Percentiles rank a stretch among this genome's conserved stretches.
phyloP scores from a whole-genome alignment of 2,888 invertebrate species.

The Steromphala cineraria region DNA sequence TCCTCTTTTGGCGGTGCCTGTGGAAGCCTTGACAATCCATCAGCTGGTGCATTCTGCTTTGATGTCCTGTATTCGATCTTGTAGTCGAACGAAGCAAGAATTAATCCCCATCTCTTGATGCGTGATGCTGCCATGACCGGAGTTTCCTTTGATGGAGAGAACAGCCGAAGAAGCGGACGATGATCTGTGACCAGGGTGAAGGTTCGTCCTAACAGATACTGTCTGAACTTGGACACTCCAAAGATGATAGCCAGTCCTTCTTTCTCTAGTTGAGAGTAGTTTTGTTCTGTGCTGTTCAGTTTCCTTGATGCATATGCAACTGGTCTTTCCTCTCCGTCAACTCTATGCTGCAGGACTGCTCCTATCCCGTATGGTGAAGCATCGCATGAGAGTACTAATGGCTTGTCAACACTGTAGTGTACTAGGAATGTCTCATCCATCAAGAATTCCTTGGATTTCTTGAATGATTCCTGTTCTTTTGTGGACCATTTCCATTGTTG shows the following conservation, averaged over 20 bases:
- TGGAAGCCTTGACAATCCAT: too few species aligned
- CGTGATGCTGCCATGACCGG: too few species aligned
- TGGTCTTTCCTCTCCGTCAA: background rate
- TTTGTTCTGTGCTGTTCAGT: background rate
- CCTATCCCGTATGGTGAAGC: background rate
- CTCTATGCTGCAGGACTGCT: background rate
- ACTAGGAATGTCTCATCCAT: background rate
- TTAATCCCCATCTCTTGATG: too few species aligned
- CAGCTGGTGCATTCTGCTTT: too few species aligned
- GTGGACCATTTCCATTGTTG: conserved; percentile 10
- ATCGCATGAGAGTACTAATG: background rate
- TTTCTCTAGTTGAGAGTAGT: background rate
- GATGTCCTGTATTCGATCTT: too few species aligned
- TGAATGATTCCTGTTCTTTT: background rate
- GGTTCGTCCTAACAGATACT: background rate
- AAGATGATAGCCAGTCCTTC: background rate
- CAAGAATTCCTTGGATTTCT: background rate
- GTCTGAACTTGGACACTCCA: background rate
- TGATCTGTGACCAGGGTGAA: background rate
- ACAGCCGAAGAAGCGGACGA: too few species aligned
- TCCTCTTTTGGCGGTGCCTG: too few species aligned
- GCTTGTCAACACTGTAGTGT: background rate
- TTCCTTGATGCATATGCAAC: background rate
- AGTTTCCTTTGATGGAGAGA: too few species aligned
- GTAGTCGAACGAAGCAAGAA: too few species aligned